These are phyloP conservation scores for Macrosoma leucophasiata DNA, from an alignment of 2,888 invertebrate genomes.

Conservation along the genomic window DNA sequence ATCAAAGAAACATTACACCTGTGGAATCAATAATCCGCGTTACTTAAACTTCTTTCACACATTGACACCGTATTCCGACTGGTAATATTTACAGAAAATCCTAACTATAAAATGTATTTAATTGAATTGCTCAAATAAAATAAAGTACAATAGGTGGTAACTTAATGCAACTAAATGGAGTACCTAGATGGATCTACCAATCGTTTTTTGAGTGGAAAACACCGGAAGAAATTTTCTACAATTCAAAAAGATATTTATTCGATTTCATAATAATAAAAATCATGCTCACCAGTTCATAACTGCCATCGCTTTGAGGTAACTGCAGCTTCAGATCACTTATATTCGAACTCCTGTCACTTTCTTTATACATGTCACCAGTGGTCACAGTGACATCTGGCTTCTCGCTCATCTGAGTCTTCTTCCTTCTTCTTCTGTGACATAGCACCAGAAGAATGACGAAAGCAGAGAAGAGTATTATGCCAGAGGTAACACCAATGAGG, in stretches of 20 bases:
- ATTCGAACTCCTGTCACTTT: constrained; percentile 93
- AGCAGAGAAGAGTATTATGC: constrained; percentile 88
- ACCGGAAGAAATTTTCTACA: background rate
- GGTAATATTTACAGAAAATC: constrained; percentile 1
- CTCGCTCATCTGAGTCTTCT: constrained; percentile 66
- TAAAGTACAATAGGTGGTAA: constrained; percentile 1
- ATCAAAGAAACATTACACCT: too few relatives aligned
- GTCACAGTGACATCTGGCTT: constrained; percentile 76
- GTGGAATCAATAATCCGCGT: too few relatives aligned
- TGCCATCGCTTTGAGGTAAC: constrained; percentile 87
- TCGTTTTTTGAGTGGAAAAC: too few relatives aligned
- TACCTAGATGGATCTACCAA: too few relatives aligned
- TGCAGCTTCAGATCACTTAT: constrained; percentile 94
- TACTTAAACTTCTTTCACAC: too few relatives aligned
- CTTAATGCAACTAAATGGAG: too few relatives aligned
- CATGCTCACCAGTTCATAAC: constrained; percentile 83
- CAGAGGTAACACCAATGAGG: constrained; percentile 88
- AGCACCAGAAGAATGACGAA: constrained; percentile 88
- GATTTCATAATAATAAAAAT: too few relatives aligned
- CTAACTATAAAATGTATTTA: background rate
- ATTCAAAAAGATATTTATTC: too few relatives aligned
- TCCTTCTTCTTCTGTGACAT: constrained; percentile 80
- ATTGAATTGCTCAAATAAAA: background rate
- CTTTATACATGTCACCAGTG: constrained; percentile 72
- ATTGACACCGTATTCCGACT: too few relatives aligned